Conservation (phyloP, 2,113 vertebrate species). For the Rhegmatorhina hoffmannsi region DNA sequence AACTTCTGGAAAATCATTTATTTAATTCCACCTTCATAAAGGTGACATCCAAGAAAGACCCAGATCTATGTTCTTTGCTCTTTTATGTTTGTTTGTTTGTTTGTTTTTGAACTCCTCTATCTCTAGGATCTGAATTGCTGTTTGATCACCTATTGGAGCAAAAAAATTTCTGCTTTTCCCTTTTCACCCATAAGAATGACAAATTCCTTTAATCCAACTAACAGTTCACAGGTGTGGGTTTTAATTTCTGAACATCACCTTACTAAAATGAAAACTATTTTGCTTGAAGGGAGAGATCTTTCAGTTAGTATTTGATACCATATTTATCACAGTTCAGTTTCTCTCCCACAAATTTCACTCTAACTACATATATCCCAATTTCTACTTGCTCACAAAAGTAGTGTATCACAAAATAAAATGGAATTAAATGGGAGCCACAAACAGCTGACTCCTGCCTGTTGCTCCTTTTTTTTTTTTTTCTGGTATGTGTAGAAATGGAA, state of each 20-base stretch:
- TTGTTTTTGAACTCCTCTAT: background rate
- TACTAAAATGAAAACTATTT: background rate
- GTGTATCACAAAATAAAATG: background rate
- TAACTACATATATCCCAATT: background rate
- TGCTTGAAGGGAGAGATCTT: background rate
- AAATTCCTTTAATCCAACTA: background rate
- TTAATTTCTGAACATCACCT: background rate
- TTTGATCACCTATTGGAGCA: background rate
- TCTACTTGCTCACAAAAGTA: background rate
- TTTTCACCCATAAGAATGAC: background rate
- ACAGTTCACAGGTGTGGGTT: background rate
- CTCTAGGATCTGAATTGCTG: background rate
- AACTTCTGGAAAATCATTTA: background rate
- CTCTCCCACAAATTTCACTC: background rate
- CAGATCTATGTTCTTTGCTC: background rate
- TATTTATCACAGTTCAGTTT: background rate
- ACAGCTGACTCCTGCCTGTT: background rate
- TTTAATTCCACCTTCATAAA: background rate
- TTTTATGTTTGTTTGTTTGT: background rate
- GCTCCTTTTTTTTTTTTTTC: background rate
- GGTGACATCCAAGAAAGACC: background rate
- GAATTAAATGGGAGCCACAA: background rate
- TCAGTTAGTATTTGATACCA: background rate
- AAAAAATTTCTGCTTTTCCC: background rate
- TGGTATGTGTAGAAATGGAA: background rate